Evolutionary conservation across 2,113 vertebrate species (phyloP).

Genomic region (Elaphurus davidianus): DNA sequence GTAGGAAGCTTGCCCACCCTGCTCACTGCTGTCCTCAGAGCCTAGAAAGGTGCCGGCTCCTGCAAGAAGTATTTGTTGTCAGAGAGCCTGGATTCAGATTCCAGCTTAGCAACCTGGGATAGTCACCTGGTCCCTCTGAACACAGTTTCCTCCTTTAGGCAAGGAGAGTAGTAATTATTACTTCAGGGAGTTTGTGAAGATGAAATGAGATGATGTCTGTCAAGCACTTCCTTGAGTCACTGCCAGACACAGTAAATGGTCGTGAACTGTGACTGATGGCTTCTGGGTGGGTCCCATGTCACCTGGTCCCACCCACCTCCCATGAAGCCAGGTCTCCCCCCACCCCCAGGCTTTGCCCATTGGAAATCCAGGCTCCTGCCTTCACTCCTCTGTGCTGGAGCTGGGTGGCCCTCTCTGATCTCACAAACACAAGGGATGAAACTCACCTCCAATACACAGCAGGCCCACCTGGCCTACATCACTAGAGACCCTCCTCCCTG

Average conservation of each 20-base stretch:
- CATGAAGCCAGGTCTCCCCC: background rate
- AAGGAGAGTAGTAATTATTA: background rate
- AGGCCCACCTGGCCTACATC: background rate
- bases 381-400: background rate
- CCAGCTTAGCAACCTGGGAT: background rate
- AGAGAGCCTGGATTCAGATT: background rate
- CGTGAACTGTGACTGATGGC: background rate
- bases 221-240: background rate
- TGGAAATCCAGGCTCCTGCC: background rate
- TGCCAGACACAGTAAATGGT: background rate
- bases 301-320: background rate
- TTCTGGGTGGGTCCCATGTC: background rate
- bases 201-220: background rate
- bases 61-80: background rate
- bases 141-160: background rate
- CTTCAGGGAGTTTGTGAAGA: background rate
- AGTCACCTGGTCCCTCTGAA: background rate
- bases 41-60: background rate
- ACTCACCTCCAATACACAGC: background rate
- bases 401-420: background rate
- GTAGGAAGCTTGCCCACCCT: background rate
- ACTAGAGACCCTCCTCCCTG: background rate
- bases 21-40: background rate
- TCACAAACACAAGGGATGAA: background rate
- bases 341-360: background rate